Conservation (phyloP, 2,888 invertebrate genomes). For the Napeogenes inachia region DNA sequence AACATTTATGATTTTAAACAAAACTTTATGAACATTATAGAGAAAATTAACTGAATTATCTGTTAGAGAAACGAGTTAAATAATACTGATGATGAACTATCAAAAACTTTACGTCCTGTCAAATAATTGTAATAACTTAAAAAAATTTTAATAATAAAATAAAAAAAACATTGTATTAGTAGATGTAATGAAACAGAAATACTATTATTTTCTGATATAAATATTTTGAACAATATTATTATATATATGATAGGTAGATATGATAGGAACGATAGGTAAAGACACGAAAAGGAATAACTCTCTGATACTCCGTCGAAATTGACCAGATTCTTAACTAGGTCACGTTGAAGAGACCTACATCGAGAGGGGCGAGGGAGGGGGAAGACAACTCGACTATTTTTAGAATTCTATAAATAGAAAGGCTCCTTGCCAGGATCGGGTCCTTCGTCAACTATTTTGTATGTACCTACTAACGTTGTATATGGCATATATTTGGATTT, state of each 20-base stretch:
- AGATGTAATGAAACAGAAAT: background rate
- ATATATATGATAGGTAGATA: too few relatives aligned
- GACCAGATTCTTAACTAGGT: conserved; percentile 5
- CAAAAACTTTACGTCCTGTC: too few relatives aligned
- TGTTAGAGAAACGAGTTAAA: too few relatives aligned
- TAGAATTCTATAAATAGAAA: conserved; percentile 60
- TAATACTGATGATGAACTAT: too few relatives aligned
- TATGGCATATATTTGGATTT: background rate
- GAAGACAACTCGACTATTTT: conserved; percentile 47
- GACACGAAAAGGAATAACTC: background rate
- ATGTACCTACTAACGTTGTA: conserved; percentile 6
- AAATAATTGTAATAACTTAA: too few relatives aligned
- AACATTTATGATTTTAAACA: background rate
- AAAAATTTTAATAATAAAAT: too few relatives aligned
- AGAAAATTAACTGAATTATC: too few relatives aligned
- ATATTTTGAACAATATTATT: background rate
- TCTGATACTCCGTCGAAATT: background rate
- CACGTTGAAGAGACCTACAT: conserved; percentile 31
- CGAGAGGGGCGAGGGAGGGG: conserved; percentile 25
- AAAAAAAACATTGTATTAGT: too few relatives aligned
- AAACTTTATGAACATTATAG: too few relatives aligned
- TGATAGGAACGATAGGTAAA: background rate
- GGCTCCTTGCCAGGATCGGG: conserved; percentile 49
- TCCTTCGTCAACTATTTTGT: conserved; percentile 38
- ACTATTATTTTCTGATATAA: background rate